Evolutionary conservation across 2,113 vertebrate genomes (phyloP).

Genomic region (Neomonachus schauinslandi): DNA sequence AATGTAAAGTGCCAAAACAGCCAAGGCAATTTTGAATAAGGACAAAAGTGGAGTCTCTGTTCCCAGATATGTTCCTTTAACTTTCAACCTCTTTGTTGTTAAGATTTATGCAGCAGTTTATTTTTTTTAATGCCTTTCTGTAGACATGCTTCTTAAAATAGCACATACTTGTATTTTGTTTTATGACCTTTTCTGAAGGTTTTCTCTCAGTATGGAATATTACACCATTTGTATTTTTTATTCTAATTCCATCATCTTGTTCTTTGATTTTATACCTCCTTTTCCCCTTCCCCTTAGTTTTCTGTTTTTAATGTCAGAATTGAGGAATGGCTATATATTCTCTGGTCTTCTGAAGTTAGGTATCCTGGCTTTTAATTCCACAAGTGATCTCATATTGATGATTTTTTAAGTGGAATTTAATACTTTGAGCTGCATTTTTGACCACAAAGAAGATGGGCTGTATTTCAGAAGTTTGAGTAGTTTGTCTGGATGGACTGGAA

Average conservation of each 20-base stretch:
- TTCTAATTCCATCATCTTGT: not conserved
- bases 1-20: not conserved
- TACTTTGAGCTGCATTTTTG: conserved; percentile 47
- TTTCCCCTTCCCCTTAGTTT: not conserved
- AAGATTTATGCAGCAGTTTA: not conserved
- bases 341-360: conserved; percentile 25
- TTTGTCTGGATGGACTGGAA: not conserved
- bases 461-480: conserved; percentile 47
- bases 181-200: conserved; percentile 17
- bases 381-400: not conserved
- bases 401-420: conserved; percentile 41
- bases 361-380: conserved; percentile 10
- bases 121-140: not conserved
- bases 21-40: not conserved
- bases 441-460: not conserved
- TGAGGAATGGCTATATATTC: not conserved
- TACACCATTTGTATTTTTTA: not conserved
- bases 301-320: conserved; percentile 2
- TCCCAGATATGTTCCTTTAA: not conserved
- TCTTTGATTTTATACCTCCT: not conserved
- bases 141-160: conserved; percentile 3
- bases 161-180: not conserved
- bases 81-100: not conserved
- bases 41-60: not conserved
- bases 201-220: not conserved